A percentile compares a stretch with the other conserved stretches of the same genome.
These are phyloP conservation scores for Patiria pectinifera DNA, from an alignment of 53 echinoderm and acorn worm species.

Conservation along the genomic window DNA sequence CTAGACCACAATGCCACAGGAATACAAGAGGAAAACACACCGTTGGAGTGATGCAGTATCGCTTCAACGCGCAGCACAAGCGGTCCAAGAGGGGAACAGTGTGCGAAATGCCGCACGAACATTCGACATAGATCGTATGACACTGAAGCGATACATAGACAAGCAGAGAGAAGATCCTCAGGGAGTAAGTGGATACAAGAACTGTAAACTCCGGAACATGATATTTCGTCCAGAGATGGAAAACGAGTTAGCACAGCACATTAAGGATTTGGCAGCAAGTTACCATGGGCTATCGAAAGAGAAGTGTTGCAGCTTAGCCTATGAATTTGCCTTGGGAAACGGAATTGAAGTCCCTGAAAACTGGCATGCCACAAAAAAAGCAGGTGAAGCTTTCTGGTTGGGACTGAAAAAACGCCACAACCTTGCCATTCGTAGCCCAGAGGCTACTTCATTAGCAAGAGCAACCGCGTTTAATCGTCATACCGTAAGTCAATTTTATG, in stretches of 20 bases:
- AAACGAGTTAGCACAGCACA: slow-evolving; percentile 38
- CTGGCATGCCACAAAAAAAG: slow-evolving; percentile 22
- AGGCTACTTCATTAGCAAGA: slow-evolving; percentile 33
- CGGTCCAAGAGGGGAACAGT: slow-evolving; percentile 50
- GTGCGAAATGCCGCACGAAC: slow-evolving; percentile 41
- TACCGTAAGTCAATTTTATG: slow-evolving; percentile 28
- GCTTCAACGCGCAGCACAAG: slow-evolving; percentile 57
- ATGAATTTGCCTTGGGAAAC: slow-evolving; percentile 48
- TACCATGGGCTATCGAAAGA: slow-evolving; percentile 55
- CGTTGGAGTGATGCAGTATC: slow-evolving; percentile 28
- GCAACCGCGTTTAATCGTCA: slow-evolving; percentile 41
- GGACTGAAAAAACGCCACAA: slow-evolving; percentile 29
- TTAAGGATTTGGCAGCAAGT: slow-evolving; percentile 30
- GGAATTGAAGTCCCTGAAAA: slow-evolving; percentile 47
- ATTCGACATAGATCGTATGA: slow-evolving; percentile 45
- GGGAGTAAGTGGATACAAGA: slow-evolving; percentile 25
- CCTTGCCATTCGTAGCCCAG: slow-evolving; percentile 46
- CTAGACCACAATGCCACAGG: slow-evolving; percentile 37
- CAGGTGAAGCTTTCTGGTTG: not conserved
- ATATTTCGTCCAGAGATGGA: slow-evolving; percentile 59
- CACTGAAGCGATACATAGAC: slow-evolving; percentile 53
- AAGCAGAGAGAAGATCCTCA: slow-evolving; percentile 58
- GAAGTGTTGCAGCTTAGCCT: slow-evolving; percentile 30
- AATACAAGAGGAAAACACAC: slow-evolving; percentile 47
- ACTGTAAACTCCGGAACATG: slow-evolving; percentile 13